Conservation (phyloP, 2,797 vertebrate genomes). For the Thamnophis elegans region DNA sequence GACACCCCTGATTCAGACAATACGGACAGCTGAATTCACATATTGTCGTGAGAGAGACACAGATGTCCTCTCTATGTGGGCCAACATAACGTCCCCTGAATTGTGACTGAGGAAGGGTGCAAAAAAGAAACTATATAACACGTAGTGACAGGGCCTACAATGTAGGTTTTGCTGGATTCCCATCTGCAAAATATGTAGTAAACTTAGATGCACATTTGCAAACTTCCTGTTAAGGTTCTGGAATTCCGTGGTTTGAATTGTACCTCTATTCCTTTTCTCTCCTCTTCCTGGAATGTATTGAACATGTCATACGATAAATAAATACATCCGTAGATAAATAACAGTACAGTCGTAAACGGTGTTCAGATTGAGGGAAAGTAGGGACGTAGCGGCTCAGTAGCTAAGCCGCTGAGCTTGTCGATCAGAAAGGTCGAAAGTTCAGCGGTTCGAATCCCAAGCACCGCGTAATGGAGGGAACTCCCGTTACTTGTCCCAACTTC, state of each 20-base stretch:
- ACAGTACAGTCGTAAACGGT: conserved; percentile 69
- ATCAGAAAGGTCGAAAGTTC: too few species aligned
- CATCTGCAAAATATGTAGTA: neutral
- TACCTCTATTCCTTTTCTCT: neutral
- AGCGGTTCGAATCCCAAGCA: too few species aligned
- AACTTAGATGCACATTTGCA: neutral
- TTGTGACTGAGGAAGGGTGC: neutral
- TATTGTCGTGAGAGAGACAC: too few species aligned
- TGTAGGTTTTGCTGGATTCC: neutral
- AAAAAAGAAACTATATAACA: neutral
- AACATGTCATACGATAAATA: neutral
- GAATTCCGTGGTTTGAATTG: neutral
- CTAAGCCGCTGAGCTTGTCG: too few species aligned
- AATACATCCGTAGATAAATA: neutral
- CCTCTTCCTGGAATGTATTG: neutral
- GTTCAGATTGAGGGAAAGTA: conserved; percentile 44
- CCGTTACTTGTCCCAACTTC: too few species aligned
- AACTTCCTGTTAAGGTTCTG: neutral
- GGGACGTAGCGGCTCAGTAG: too few species aligned
- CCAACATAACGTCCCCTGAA: neutral
- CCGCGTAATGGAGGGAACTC: too few species aligned
- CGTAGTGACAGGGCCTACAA: neutral
- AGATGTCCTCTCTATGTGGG: neutral
- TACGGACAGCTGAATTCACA: too few species aligned
- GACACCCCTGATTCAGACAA: too few species aligned